Evolutionary conservation across 2,888 invertebrate genomes (phyloP), one percentile per base, ranked within the genome.

Genomic region (Drosophila robusta): DNA sequence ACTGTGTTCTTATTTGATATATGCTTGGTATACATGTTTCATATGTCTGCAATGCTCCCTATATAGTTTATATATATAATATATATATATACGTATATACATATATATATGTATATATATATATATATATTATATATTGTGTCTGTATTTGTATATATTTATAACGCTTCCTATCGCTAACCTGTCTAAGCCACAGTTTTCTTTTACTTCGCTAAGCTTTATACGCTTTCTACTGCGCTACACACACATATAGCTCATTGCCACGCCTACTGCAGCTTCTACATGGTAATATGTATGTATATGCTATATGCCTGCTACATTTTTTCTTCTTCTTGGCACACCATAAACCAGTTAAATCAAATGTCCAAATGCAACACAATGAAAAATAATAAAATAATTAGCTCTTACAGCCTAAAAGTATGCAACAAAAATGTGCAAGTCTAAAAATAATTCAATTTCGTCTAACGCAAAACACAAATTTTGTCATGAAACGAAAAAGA

Each of bases 31-130:
- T 83, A 80, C 69, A 69, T 70, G 80, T 77, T 75, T 82, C 85
- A 79, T 85, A 81, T 81, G 82, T 80, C 54, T 80, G 75, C 81
- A 82, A 85, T 82, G 85, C 83, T 82, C 81, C 81, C 85, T 79
- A 82, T 78, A 70, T 74, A 62, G 45, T 57, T 63, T 58, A 39
- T 75, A 24, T 64, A n/a, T 51, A 38, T 44, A 26, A 26, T 34
- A 39, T 45, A 44, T 54, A 18, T 66, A 12, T 70, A 4, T 54
- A 18, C 18, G 18, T 18, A 18, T 18, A 18, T 18, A 18, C 18
- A 18, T 18, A 18, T 79, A 82, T 78, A 70, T 18, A 18, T 79
- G 79, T 78, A 70, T 58, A 39, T 75, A 24, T 64, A 11, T 51
- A 38, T 44, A 26, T 18, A 26, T 34, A 39, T 45, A 44, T 54